Percentiles rank a stretch among this genome's conserved stretches.
Evolutionary conservation across 2,888 invertebrate genomes (phyloP).

Genomic region (Drosophila robusta): DNA sequence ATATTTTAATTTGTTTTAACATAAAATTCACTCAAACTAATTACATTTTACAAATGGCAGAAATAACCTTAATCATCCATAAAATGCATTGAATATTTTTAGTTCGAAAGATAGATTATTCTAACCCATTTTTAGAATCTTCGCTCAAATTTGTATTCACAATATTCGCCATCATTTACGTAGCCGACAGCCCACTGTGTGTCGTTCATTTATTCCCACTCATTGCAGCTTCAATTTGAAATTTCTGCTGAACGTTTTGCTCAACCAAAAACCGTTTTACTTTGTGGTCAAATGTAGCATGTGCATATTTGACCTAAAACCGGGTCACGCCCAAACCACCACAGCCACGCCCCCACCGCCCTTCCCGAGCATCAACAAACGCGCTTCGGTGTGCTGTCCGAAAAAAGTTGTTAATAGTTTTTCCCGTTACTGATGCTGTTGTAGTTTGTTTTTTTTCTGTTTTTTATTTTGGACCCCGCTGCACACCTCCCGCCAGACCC

Average conservation of each 20-base stretch:
- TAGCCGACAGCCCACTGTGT: conserved; percentile 2
- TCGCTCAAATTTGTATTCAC: not conserved
- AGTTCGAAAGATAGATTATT: no score
- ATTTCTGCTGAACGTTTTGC: conserved; percentile 68
- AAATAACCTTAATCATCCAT: no score
- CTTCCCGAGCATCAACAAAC: conserved; percentile 51
- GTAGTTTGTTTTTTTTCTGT: conserved; percentile 14
- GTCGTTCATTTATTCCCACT: conserved; percentile 58
- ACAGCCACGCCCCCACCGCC: not conserved
- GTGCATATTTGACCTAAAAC: conserved; percentile 72
- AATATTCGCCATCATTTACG: not conserved
- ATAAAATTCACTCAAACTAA: no score
- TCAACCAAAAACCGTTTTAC: conserved; percentile 73
- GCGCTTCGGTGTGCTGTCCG: conserved; percentile 60
- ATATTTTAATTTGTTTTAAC: no score
- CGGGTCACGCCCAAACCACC: conserved; percentile 20
- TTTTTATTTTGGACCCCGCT: not conserved
- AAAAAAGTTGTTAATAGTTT: conserved; percentile 64
- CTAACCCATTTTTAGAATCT: no score
- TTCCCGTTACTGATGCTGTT: conserved; percentile 46
- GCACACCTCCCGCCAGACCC: not conserved
- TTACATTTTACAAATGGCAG: no score
- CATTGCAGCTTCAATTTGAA: conserved; percentile 67
- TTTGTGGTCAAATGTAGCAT: conserved; percentile 81
- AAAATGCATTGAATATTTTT: no score